phyloP scores from a whole-genome alignment of 2,113 vertebrate genomes.

The Eptesicus fuscus region DNA sequence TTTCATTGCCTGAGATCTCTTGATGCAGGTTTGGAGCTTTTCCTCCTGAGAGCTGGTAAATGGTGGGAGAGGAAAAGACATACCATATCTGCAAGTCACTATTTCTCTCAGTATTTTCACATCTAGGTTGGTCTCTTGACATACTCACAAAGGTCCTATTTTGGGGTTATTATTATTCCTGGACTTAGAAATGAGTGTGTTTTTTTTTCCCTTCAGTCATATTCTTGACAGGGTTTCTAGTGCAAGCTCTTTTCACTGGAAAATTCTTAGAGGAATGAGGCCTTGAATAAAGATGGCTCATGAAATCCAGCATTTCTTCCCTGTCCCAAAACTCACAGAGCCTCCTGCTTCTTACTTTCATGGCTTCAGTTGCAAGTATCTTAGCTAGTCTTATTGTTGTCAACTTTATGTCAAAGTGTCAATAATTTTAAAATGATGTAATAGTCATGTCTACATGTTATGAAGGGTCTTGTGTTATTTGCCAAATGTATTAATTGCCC shows the following conservation, averaged over 20 bases:
- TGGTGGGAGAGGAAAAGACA: not conserved
- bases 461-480: not conserved
- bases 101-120: not conserved
- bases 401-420: not conserved
- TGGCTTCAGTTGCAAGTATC: not conserved
- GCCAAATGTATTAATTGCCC: not conserved
- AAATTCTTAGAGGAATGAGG: not conserved
- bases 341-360: not conserved
- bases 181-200: not conserved
- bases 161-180: not conserved
- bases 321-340: not conserved
- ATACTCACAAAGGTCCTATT: not conserved
- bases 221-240: not conserved
- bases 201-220: not conserved
- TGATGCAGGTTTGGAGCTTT: not conserved
- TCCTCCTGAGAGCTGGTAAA: not conserved
- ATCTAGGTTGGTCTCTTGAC: not conserved
- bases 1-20: not conserved
- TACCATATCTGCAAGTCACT: not conserved
- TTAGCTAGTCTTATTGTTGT: not conserved
- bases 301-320: not conserved
- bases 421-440: not conserved
- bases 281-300: not conserved
- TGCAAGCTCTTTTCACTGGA: not conserved
- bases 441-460: not conserved